A percentile compares a stretch with the other conserved stretches of the same genome.
Evolutionary conservation across 2,797 vertebrate genomes (phyloP).

Genomic region (Muraenolepis orangiensis): DNA sequence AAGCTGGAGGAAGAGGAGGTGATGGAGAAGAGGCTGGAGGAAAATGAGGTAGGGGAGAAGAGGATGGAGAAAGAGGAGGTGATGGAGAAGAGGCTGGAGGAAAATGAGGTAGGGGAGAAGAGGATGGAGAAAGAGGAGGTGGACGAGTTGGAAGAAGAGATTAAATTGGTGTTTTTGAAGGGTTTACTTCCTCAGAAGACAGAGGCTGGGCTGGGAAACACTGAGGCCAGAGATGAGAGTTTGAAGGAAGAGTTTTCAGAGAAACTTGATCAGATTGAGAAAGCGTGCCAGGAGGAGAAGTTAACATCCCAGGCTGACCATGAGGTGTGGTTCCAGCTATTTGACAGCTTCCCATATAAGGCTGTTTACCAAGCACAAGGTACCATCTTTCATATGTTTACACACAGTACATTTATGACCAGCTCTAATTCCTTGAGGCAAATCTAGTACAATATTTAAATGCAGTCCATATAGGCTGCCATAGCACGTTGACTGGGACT

Average conservation of each 20-base stretch:
- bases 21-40: slow-evolving; percentile 2
- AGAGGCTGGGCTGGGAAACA: slow-evolving; percentile 4
- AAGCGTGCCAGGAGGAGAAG: slow-evolving; percentile 47
- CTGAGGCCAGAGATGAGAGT: slow-evolving; percentile 8
- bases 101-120: not conserved
- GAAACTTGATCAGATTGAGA: slow-evolving; percentile 33
- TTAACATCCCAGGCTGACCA: slow-evolving; percentile 25
- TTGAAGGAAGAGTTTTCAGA: slow-evolving; percentile 37
- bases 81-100: slow-evolving; percentile 28
- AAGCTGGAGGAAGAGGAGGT: not conserved
- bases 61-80: slow-evolving; percentile 13
- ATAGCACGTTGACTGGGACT: not conserved
- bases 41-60: not conserved
- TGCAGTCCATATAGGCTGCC: too few relatives aligned
- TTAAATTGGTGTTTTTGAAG: slow-evolving; percentile 66
- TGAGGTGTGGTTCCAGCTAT: slow-evolving; percentile 58
- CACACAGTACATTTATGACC: not conserved
- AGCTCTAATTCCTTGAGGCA: not conserved
- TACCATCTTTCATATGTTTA: slow-evolving; percentile 44
- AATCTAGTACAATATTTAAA: too few relatives aligned
- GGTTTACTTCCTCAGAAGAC: slow-evolving; percentile 54
- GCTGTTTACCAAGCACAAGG: slow-evolving; percentile 55
- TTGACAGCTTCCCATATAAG: slow-evolving; percentile 49
- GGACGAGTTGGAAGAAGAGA: slow-evolving; percentile 65
- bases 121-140: slow-evolving; percentile 22